These are phyloP conservation scores for Ceratitis capitata DNA, from an alignment of 1,140 invertebrate genomes.

Conservation along the genomic window DNA sequence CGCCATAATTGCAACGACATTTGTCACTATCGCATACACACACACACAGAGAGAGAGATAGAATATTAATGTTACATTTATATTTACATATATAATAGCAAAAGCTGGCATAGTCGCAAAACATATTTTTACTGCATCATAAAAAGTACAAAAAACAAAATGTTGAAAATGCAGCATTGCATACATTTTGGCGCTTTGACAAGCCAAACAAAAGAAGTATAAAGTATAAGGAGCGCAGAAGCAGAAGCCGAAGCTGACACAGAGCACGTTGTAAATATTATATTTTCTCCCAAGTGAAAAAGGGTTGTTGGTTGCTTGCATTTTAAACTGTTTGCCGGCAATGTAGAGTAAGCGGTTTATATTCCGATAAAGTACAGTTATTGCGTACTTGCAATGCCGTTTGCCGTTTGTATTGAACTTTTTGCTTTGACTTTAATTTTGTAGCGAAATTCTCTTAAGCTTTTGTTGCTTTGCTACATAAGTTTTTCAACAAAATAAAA, in stretches of 20 bases:
- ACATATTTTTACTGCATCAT: background rate
- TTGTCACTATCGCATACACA: background rate
- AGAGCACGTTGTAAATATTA: background rate
- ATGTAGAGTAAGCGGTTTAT: background rate
- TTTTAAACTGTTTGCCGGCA: background rate
- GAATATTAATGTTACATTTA: background rate
- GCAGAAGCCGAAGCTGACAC: too few species aligned
- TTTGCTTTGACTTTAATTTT: background rate
- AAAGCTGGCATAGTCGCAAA: background rate
- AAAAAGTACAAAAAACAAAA: background rate
- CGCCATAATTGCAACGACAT: slow-evolving; percentile 8
- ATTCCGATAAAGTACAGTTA: background rate
- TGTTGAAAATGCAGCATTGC: background rate
- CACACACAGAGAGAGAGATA: background rate
- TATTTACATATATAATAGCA: background rate
- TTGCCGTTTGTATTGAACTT: too few species aligned
- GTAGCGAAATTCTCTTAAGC: background rate
- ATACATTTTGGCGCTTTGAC: slow-evolving; percentile 29
- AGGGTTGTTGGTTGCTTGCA: background rate
- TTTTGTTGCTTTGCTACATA: background rate
- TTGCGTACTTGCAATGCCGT: background rate
- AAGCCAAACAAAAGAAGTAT: background rate
- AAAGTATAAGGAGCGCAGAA: background rate
- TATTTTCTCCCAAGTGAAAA: background rate
- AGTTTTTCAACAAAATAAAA: too few species aligned